These are phyloP conservation scores for Dendroctonus valens DNA, from an alignment of 1,140 invertebrate species.

Conservation along the genomic window DNA sequence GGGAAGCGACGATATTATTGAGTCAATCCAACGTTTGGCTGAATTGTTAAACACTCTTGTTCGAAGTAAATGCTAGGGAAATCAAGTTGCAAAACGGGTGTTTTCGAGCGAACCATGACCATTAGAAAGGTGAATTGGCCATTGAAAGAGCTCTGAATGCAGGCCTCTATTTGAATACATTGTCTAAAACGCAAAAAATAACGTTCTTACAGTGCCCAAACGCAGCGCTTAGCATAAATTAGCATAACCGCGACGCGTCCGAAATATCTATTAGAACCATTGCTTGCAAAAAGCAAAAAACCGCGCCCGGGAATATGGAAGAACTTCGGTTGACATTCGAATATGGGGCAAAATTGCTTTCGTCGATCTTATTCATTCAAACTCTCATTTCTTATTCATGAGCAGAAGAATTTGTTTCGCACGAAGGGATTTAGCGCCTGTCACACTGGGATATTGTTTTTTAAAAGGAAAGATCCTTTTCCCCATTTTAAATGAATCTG, in stretches of 20 bases:
- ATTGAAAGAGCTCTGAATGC: no score
- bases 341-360: slow-evolving; percentile 22
- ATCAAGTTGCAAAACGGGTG: no score
- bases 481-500: slow-evolving; percentile 8
- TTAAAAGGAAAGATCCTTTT: slow-evolving; percentile 7
- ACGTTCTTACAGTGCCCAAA: not conserved
- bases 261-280: not conserved
- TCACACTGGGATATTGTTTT: slow-evolving; percentile 19
- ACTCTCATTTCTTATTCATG: slow-evolving; percentile 24
- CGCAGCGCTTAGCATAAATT: not conserved
- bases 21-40: no score
- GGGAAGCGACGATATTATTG: no score
- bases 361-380: slow-evolving; percentile 5
- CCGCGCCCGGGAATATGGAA: not conserved
- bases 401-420: slow-evolving; percentile 23
- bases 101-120: no score
- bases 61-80: no score
- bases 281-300: not conserved
- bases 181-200: not conserved
- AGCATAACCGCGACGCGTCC: not conserved
- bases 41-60: no score
- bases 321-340: slow-evolving; percentile 2
- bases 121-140: no score
- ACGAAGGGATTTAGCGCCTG: slow-evolving; percentile 18
- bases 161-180: not conserved